Evolutionary conservation across 2,888 invertebrate genomes (phyloP).

Genomic region (Oligia strigilis): DNA sequence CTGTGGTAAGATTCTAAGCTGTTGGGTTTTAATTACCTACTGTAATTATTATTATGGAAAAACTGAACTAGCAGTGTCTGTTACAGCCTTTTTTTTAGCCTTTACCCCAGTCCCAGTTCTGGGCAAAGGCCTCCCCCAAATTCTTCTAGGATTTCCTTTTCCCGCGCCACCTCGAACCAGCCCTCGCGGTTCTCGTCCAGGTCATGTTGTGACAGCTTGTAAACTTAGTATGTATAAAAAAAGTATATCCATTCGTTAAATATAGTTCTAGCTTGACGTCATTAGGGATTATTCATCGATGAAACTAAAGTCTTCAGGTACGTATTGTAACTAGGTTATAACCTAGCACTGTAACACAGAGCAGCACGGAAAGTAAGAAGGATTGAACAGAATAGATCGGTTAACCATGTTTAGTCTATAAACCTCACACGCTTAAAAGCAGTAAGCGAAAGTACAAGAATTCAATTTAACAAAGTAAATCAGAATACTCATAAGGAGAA

Average conservation of each 20-base stretch:
- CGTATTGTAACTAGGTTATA: background rate
- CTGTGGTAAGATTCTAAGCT: slow-evolving; percentile 36
- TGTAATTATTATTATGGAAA: background rate
- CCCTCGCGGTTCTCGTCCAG: too few relatives aligned
- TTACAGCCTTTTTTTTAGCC: background rate
- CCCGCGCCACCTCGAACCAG: too few relatives aligned
- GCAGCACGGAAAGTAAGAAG: background rate
- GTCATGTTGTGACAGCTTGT: background rate
- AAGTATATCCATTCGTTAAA: background rate
- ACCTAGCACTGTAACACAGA: background rate
- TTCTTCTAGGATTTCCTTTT: too few relatives aligned
- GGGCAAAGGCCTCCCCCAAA: too few relatives aligned
- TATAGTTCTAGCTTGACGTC: background rate
- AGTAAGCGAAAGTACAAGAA: too few relatives aligned
- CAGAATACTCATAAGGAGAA: background rate
- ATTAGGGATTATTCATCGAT: background rate
- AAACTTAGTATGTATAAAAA: too few relatives aligned
- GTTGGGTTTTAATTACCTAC: slow-evolving; percentile 13
- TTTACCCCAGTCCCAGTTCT: too few relatives aligned
- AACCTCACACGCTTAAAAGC: background rate
- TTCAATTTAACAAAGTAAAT: background rate
- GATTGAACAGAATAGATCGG: background rate
- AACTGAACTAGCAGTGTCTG: background rate
- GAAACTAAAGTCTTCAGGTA: background rate
- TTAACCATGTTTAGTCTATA: too few relatives aligned